Evolutionary conservation across 2,888 invertebrate genomes (phyloP), one percentile per base, ranked within the genome.

Genomic region (Nemoura dubitans): DNA sequence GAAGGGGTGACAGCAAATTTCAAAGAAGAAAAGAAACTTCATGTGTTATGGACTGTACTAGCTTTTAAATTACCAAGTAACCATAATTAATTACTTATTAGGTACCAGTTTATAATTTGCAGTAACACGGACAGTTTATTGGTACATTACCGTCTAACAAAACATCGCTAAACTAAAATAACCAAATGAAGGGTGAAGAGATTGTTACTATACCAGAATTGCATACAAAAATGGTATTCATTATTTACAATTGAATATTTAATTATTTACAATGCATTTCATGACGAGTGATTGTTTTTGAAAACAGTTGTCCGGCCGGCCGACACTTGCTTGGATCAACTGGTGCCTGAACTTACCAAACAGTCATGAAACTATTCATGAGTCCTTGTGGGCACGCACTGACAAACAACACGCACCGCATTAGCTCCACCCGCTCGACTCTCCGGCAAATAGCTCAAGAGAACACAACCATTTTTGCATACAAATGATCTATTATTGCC

Each of bases 341-440:
- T 36, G 36, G 78, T 25, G 78, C 83, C 89, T 90, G 89, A 91
- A 96, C 96, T 96, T 95, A 96, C 96, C 96, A 96, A 92, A 96
- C 95, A 92, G 95, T 95, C 95, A 96, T 95, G 95, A 96, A 96
- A 94, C 95, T 96, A 95, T 96, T 96, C 95, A 96, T 95, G 94
- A 96, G 94, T 95, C 96, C 96, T 94, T 95, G 96, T 92, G 95
- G 95, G 95, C 95, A 95, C 93, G 95, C 94, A 95, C 95, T 95
- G 94, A 94, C 94, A 93, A 94, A 93, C 93, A 93, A 94, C 93
- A 94, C 86, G 87, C 76, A 7, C 85, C 81, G 43, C 30, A 82
- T 77, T 85, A 85, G 87, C 85, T n/a, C n/a, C 27, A 84, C 0
- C 26, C 29, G 42, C 76, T 29, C 29, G 36, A 76, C 28, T 27